A percentile compares a stretch with the other conserved stretches of the same genome.
Evolutionary conservation across 2,113 vertebrate species (phyloP).

Genomic region (Sorex fumeus): DNA sequence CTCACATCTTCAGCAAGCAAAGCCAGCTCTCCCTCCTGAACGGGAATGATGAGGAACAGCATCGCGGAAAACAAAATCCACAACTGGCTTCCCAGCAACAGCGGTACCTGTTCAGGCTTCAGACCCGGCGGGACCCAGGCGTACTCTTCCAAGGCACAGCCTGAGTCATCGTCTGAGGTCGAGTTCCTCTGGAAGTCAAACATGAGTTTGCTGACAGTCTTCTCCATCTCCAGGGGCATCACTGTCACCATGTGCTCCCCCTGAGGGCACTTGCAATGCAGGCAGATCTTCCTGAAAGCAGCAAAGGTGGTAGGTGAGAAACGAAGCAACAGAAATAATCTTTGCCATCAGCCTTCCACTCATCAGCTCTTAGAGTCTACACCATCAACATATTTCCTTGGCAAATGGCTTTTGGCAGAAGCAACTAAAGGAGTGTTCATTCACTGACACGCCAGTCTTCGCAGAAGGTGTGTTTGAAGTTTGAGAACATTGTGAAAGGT

Average conservation of each 20-base stretch:
- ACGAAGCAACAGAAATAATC: conserved; percentile 24
- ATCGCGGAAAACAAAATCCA: background rate
- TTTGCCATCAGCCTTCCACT: conserved; percentile 20
- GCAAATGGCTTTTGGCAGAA: conserved; percentile 74
- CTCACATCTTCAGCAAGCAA: background rate
- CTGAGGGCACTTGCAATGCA: conserved; percentile 98
- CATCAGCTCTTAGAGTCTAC: conserved; percentile 64
- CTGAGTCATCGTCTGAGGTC: conserved; percentile 97
- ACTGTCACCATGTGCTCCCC: conserved; percentile 97
- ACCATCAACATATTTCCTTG: conserved; percentile 78
- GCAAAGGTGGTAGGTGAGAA: conserved; percentile 41
- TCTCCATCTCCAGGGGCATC: conserved; percentile 99
- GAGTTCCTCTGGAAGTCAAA: conserved; percentile 99
- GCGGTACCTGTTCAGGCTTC: conserved; percentile 97
- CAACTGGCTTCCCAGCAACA: accelerated
- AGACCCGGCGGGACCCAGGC: conserved; percentile 98
- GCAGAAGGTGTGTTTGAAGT: background rate
- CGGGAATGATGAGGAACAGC: background rate
- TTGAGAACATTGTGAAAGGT: conserved; percentile 34
- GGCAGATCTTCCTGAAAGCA: conserved; percentile 96
- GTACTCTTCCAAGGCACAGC: conserved; percentile 98
- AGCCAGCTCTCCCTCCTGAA: background rate
- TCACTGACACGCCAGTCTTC: background rate
- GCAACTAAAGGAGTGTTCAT: conserved; percentile 49
- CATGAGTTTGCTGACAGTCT: conserved; percentile 98